Conservation (phyloP, 1,140 invertebrate species). For the Pectinophora gossypiella region DNA sequence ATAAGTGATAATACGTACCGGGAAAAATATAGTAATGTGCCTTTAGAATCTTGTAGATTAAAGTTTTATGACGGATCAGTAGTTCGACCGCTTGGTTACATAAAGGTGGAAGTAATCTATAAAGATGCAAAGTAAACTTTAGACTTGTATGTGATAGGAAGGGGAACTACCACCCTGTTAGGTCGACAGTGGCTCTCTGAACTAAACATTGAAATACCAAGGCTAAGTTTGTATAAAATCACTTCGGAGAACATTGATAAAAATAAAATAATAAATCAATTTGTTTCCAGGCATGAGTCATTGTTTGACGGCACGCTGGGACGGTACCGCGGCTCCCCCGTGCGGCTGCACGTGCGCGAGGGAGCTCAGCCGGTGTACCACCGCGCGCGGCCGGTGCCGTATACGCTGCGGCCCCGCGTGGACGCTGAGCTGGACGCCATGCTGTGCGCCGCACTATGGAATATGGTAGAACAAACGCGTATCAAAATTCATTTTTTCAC, state of each 20-base stretch:
- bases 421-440: slow-evolving; percentile 4
- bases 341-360: not conserved
- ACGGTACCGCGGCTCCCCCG: not conserved
- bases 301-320: slow-evolving; percentile 7
- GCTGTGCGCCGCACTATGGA: too few species aligned
- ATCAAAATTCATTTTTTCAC: too few species aligned
- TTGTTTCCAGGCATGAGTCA: slow-evolving; percentile 5
- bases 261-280: not conserved
- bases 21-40: not conserved
- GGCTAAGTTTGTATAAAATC: not conserved
- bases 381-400: slow-evolving; percentile 2
- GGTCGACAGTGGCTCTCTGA: slow-evolving; percentile 8
- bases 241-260: not conserved
- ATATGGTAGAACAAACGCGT: too few species aligned
- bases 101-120: not conserved
- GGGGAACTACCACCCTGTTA: slow-evolving; percentile 4
- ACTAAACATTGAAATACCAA: not conserved
- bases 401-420: slow-evolving; percentile 1
- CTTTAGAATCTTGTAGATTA: slow-evolving; percentile 1
- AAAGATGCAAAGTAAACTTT: not conserved
- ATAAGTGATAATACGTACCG: not conserved
- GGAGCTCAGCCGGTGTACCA: not conserved
- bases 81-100: slow-evolving; percentile 1
- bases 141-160: slow-evolving; percentile 8
- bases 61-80: slow-evolving; percentile 1